phyloP scores from a whole-genome alignment of 2,797 vertebrate genomes.

The Xyrichtys novacula region DNA sequence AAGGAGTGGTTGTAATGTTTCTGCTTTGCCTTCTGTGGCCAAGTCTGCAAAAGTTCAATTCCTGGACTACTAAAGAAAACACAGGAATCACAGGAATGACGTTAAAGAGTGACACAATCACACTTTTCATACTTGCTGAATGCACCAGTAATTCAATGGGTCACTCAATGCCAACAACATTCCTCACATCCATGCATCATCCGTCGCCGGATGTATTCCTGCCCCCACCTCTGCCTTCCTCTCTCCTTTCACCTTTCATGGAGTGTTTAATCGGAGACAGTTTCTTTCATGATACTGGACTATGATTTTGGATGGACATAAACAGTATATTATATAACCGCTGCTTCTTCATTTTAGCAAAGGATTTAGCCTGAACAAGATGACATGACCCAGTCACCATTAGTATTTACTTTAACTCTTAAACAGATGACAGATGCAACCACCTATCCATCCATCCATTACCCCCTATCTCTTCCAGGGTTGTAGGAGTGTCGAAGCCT shows the following conservation, averaged over 20 bases:
- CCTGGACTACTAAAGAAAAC: not conserved
- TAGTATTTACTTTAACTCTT: not conserved
- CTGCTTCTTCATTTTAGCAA: not conserved
- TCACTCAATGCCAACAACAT: slow-evolving; percentile 43
- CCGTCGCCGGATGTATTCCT: slow-evolving; percentile 41
- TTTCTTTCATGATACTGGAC: slow-evolving; percentile 3
- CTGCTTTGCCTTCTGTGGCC: no score
- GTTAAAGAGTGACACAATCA: not conserved
- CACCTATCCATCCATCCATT: no score
- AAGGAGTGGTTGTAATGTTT: not conserved
- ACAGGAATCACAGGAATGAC: not conserved
- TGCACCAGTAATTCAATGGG: slow-evolving; percentile 11
- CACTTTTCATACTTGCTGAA: slow-evolving; percentile 14
- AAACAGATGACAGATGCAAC: not conserved
- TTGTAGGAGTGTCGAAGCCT: no score
- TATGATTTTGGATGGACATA: not conserved
- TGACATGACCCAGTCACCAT: not conserved
- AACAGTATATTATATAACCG: not conserved
- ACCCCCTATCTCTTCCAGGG: no score
- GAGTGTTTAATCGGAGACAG: slow-evolving; percentile 27
- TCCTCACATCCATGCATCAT: slow-evolving; percentile 57
- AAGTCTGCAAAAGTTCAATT: not conserved
- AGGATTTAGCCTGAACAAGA: not conserved
- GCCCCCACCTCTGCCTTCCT: slow-evolving; percentile 61
- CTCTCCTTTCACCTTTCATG: slow-evolving; percentile 51